Evolutionary conservation across 2,113 vertebrate genomes (phyloP).

Genomic region (Rhineura floridana): DNA sequence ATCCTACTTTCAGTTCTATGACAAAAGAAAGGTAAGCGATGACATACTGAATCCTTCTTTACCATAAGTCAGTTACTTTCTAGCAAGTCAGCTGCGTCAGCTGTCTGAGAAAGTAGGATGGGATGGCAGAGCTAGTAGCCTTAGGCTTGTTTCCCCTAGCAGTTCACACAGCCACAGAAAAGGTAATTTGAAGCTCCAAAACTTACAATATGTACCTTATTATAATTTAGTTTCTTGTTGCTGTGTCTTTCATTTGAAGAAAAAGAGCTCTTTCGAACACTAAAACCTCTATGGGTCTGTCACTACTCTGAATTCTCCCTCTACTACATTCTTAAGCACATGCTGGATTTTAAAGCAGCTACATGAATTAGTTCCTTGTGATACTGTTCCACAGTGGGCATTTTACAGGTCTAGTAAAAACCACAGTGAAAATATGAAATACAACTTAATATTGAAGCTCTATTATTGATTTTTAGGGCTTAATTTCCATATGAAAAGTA

Average conservation of each 20-base stretch:
- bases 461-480: constrained; percentile 66
- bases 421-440: constrained; percentile 69
- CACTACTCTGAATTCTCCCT: constrained; percentile 37
- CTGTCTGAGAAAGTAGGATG: not conserved
- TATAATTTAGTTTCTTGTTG: constrained; percentile 64
- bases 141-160: constrained; percentile 43
- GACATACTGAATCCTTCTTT: constrained; percentile 15
- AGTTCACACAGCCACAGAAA: constrained; percentile 64
- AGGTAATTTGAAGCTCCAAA: constrained; percentile 53
- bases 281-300: constrained; percentile 56
- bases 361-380: constrained; percentile 60
- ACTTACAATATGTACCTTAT: constrained; percentile 64
- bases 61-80: constrained; percentile 21
- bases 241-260: constrained; percentile 60
- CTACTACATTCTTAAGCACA: constrained; percentile 41
- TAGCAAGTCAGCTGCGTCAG: not conserved
- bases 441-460: constrained; percentile 52
- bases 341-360: constrained; percentile 51
- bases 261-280: constrained; percentile 57
- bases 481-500: constrained; percentile 55
- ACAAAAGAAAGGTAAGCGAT: too few species aligned
- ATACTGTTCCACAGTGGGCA: constrained; percentile 45
- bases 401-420: constrained; percentile 71
- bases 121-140: constrained; percentile 15
- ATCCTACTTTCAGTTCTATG: too few species aligned